Base-by-base conservation (phyloP, 2,888 invertebrate species). In the Dynastes grantii region DNA sequence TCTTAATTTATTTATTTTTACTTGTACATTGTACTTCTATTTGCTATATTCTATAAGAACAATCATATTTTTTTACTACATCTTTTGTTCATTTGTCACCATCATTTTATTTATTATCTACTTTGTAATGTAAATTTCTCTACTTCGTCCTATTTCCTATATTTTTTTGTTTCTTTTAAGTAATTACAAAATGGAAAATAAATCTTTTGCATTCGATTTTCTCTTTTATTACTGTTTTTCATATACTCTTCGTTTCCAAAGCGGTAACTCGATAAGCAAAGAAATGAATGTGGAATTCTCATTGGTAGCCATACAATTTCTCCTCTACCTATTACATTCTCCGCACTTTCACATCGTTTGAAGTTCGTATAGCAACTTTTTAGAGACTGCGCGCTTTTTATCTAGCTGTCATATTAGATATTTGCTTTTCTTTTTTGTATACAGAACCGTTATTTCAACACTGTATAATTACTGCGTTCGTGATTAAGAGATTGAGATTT, bases 341-440 rank as follows among this genome's bases (percentile, higher is more conserved):
- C 61, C 61, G 11, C 45, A 63, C 73, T 75, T 75, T 75, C 73
- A 75, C 73, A 75, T 75, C 45, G 58, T 9, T 32, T 13, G 29
- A 27, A 27, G 40, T 65, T 13, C 16, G 16, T 27, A 51, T 49
- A 53, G 32, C 29, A n/a, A 71, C 11, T 37, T 11, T 29, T 5
- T 55, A 27, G 37, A 32, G 37, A 9, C 55, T 45, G 13, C 61
- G 22, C n/a, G 11, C 11, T 2, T 61, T 22, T 27, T 45, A 45
- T 45, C 45, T 45, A 45, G 45, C 11, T 1, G 11, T 45, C 45
- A 45, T 45, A 45, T 45, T 45, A 45, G 45, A 45, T 45, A 45
- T 45, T 45, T 45, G 6, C 45, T 55, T 16, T 55, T 55, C 4
- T 55, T 55, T 55, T 55, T 4, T n/a, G n/a, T 55, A 55, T 16